phyloP scores from a whole-genome alignment of 2,113 vertebrate species.

The Trichechus manatus region DNA sequence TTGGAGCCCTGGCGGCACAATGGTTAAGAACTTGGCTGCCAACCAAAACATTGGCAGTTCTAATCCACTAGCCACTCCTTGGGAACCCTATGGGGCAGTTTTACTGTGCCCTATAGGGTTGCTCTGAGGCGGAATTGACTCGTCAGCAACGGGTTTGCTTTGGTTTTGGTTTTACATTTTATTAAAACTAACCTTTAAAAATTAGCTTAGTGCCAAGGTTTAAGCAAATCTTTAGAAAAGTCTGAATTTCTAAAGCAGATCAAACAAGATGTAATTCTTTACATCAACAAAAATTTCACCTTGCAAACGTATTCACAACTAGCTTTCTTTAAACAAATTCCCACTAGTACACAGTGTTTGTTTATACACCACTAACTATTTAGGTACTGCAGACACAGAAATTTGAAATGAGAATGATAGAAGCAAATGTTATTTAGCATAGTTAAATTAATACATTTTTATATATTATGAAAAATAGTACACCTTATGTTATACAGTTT shows the following conservation, averaged over 20 bases:
- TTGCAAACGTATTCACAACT: conserved; percentile 21
- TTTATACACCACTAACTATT: background rate
- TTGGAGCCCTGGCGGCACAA: no score
- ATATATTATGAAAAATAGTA: conserved; percentile 1
- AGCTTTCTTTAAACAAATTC: conserved; percentile 35
- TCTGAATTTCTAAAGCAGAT: conserved; percentile 43
- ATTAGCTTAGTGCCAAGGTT: background rate
- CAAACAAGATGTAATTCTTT: background rate
- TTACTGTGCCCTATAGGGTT: no score
- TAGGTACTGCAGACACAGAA: background rate
- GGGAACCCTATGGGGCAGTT: no score
- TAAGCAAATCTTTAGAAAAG: background rate
- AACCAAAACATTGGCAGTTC: no score
- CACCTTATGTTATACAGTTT: background rate
- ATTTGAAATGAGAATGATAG: conserved; percentile 54
- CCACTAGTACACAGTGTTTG: background rate
- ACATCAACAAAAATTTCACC: conserved; percentile 19
- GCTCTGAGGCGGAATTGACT: no score
- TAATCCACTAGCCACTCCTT: no score
- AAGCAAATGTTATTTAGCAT: conserved; percentile 8
- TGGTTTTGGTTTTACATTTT: background rate
- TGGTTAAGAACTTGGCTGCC: no score
- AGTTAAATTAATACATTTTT: conserved; percentile 1
- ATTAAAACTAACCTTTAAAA: conserved; percentile 12
- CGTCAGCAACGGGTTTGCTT: no score